These are phyloP conservation scores for Campopleginae sp. DNA, from an alignment of 2,888 invertebrate species.

Conservation along the genomic window DNA sequence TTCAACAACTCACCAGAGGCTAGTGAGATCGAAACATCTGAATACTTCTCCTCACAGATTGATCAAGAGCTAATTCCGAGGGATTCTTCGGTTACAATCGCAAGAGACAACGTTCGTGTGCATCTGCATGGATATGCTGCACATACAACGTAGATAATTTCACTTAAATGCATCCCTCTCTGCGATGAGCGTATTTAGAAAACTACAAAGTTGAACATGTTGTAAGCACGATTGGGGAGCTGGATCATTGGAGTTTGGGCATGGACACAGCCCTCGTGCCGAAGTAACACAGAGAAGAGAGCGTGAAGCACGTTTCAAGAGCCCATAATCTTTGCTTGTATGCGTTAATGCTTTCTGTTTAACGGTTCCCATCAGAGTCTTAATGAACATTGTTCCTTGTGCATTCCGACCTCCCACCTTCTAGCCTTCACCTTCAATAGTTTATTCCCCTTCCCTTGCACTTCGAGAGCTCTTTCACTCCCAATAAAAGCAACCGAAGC, in stretches of 20 bases:
- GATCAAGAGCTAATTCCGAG: neutral
- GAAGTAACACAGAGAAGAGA: slow-evolving; percentile 2
- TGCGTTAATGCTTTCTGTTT: slow-evolving; percentile 76
- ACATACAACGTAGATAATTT: neutral
- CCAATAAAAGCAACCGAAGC: slow-evolving; percentile 21
- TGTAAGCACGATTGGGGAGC: slow-evolving; percentile 52
- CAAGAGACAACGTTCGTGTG: neutral
- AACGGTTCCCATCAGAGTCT: slow-evolving; percentile 78
- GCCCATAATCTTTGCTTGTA: slow-evolving; percentile 65
- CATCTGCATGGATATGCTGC: neutral
- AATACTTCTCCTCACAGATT: neutral
- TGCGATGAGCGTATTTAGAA: slow-evolving; percentile 15
- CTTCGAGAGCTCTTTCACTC: slow-evolving; percentile 32
- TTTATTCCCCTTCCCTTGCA: neutral
- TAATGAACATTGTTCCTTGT: slow-evolving; percentile 74
- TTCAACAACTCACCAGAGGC: neutral
- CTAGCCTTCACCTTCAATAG: slow-evolving; percentile 22
- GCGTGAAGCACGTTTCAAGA: slow-evolving; percentile 65
- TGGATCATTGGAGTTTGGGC: slow-evolving; percentile 53
- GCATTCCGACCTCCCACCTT: slow-evolving; percentile 39
- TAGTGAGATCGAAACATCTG: neutral
- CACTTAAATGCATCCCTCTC: slow-evolving; percentile 14
- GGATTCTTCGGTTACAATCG: neutral
- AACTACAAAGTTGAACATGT: slow-evolving; percentile 56
- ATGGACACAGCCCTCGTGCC: slow-evolving; percentile 26